A percentile compares a stretch with the other conserved stretches of the same genome.
These are phyloP conservation scores for Mesopsocus fuscifrons DNA, from an alignment of 2,888 invertebrate species.

Conservation along the genomic window DNA sequence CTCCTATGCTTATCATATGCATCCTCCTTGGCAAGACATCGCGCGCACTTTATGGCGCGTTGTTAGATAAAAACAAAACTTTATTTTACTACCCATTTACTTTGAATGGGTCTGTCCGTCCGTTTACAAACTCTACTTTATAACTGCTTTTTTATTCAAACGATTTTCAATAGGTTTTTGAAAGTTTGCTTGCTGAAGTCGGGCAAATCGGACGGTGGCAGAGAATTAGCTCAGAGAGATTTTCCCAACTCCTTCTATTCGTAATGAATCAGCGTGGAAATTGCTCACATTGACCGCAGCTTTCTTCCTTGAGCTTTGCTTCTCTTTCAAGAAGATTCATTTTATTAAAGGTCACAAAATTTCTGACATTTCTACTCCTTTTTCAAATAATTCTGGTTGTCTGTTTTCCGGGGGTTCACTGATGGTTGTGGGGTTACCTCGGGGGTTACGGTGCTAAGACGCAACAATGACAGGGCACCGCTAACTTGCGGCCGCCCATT, in stretches of 20 bases:
- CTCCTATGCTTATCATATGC: conserved; percentile 7
- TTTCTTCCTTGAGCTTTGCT: too few relatives aligned
- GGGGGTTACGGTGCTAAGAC: too few relatives aligned
- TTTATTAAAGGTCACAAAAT: too few relatives aligned
- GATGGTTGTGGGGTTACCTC: too few relatives aligned
- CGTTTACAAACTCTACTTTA: conserved; percentile 10
- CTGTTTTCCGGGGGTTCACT: too few relatives aligned
- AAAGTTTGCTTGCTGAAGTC: not conserved
- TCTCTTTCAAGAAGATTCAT: too few relatives aligned
- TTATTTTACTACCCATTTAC: conserved; percentile 10
- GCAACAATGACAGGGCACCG: too few relatives aligned
- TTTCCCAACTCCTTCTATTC: not conserved
- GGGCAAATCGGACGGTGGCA: not conserved
- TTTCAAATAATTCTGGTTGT: too few relatives aligned
- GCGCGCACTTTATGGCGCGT: conserved; percentile 6
- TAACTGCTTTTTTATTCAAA: conserved; percentile 10
- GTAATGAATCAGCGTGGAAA: not conserved
- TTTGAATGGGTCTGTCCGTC: conserved; percentile 9
- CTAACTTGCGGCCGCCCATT: too few relatives aligned
- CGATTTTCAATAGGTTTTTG: conserved; percentile 6
- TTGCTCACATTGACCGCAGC: not conserved
- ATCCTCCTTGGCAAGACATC: conserved; percentile 1
- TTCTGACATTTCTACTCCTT: too few relatives aligned
- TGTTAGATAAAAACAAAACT: conserved; percentile 10
- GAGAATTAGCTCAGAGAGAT: not conserved